A percentile compares a stretch with the other conserved stretches of the same genome.
These are phyloP conservation scores for Dermochelys coriacea DNA, from an alignment of 2,797 vertebrate species.

Conservation along the genomic window DNA sequence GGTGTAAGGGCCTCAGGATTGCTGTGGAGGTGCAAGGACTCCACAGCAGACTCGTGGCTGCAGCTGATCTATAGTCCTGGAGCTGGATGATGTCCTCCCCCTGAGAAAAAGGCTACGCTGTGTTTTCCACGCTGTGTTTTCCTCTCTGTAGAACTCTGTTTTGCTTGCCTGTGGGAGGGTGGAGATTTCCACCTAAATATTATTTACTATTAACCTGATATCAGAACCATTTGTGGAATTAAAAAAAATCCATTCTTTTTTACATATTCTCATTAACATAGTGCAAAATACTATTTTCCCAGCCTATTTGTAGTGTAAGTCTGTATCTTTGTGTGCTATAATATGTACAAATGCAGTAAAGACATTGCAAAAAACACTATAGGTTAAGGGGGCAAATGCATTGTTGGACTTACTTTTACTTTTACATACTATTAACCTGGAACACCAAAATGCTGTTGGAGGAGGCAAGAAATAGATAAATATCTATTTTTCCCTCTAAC, in stretches of 20 bases:
- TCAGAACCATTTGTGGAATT: not conserved
- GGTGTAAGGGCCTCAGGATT: rapidly evolving
- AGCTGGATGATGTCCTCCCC: not conserved
- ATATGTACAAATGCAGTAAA: not conserved
- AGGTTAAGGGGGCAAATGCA: not conserved
- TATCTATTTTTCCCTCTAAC: not conserved
- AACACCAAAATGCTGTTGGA: not conserved
- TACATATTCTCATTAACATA: not conserved
- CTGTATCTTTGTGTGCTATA: not conserved
- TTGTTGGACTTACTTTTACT: not conserved
- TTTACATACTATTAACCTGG: not conserved
- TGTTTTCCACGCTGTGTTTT: not conserved
- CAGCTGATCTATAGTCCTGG: rapidly evolving
- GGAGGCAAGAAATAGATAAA: not conserved
- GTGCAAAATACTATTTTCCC: not conserved
- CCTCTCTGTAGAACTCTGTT: not conserved
- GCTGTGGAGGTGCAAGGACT: not conserved
- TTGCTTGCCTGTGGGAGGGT: rapidly evolving
- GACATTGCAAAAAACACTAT: not conserved
- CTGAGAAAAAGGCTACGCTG: not conserved
- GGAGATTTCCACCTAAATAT: not conserved
- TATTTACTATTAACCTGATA: not conserved
- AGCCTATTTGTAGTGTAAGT: not conserved
- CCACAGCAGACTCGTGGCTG: rapidly evolving
- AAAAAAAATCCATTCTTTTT: not conserved